Evolutionary conservation across 2,113 vertebrate genomes (phyloP), one percentile per base, ranked within the genome.

Genomic region (Donacobius atricapilla): DNA sequence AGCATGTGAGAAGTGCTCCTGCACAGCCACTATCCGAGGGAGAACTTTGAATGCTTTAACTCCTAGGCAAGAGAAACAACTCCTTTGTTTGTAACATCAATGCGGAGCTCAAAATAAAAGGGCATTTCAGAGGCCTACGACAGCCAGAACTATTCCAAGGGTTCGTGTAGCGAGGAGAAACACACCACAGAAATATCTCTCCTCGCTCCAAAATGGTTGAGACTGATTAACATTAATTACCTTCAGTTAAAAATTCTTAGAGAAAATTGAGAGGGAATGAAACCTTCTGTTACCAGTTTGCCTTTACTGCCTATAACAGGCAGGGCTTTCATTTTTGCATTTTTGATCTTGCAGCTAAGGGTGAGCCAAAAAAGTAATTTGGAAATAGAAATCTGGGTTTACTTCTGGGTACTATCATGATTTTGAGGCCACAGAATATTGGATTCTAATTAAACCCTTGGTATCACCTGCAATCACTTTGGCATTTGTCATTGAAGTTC

Each of bases 61-160:
- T 93, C 94, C 76, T 13, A 77, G 23, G 93, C 85, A 95, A 94
- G 83, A 92, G 92, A 96, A 97, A 95, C 69, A 89, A 87, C 68
- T 80, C 71, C 66, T 92, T 93, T 94, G 79, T 93, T 93, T 76
- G 30, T 13, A 50, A 76, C 15, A 15, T 70, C 91, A 88, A 58
- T 81, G 58, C 2, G 1, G 53, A 92, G 70, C 81, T 91, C 42
- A 60, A 68, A 91, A 95, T 64, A 83, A 90, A 94, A 71, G 71
- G 33, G 40, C 30, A 54, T 88, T 95, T 90, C 79, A 78, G 90
- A 90, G 51, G 61, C 60, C 63, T 66, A 22, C 57, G 78, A 57
- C 58, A 95, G 70, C 78, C 63, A 77, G 78, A 85, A 30, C 39
- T 51, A 18, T 68, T 83, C 71, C 79, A 86, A 86, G 83, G 45